Percentiles rank a stretch among this genome's conserved stretches.
Conservation (phyloP, 1,140 invertebrate species). For the Druon quercuslanigerum region DNA sequence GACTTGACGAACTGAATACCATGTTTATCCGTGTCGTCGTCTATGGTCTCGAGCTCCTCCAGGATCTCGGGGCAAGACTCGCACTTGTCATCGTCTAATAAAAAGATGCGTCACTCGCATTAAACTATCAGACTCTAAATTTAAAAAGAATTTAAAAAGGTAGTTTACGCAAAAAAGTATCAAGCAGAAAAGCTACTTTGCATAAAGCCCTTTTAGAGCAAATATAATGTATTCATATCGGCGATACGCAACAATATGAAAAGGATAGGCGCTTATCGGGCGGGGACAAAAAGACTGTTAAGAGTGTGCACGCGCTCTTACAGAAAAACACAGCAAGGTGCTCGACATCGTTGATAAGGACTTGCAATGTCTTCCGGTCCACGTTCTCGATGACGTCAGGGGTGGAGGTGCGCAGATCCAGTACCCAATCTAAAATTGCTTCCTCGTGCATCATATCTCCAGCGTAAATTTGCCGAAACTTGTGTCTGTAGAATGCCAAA, state of each 20-base stretch:
- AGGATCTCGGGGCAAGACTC: slow-evolving; percentile 88
- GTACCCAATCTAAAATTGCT: slow-evolving; percentile 91
- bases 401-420: slow-evolving; percentile 87
- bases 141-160: not conserved
- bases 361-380: slow-evolving; percentile 91
- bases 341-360: slow-evolving; percentile 92
- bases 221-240: not conserved
- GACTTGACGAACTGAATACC: slow-evolving; percentile 96
- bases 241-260: not conserved
- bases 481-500: slow-evolving; percentile 92
- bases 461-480: slow-evolving; percentile 90
- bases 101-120: slow-evolving; percentile 39
- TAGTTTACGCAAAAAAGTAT: not conserved
- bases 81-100: slow-evolving; percentile 88
- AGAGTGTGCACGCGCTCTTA: slow-evolving; percentile 74
- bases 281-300: slow-evolving; percentile 40
- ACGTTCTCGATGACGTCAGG: slow-evolving; percentile 95
- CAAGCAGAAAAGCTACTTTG: slow-evolving; percentile 17
- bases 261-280: not conserved
- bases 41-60: slow-evolving; percentile 94
- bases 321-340: slow-evolving; percentile 95
- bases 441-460: slow-evolving; percentile 95
- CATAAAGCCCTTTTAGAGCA: slow-evolving; percentile 3
- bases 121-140: not conserved
- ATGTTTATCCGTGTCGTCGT: slow-evolving; percentile 94